Base-by-base conservation (phyloP, 2,888 invertebrate genomes). In the Erebia palarica region DNA sequence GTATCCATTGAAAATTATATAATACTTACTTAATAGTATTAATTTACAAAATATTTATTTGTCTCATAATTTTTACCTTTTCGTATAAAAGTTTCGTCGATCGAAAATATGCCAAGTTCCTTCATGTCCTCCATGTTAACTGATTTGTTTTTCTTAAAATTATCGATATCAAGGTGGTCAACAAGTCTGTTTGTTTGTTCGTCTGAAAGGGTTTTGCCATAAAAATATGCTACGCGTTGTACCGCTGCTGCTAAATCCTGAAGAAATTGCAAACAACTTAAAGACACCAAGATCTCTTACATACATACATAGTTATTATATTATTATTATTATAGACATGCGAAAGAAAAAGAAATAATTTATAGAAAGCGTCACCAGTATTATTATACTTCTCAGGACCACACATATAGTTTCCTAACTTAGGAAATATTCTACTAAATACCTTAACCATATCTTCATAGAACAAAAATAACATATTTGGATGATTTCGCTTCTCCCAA, bases 391-490 rank as follows among this genome's bases (percentile, higher is more conserved):
- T 27, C 27, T 27, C 3, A 27, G 27, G 27, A 4, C 27, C 27
- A 27, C 27, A 27, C 0, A 4, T 3, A 27, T 4, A 27, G 27
- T 27, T 27, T 27, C 3, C 27, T 27, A 27, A 27, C 27, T 27
- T 3, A 27, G 27, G 27, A 3, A 27, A 27, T 3, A 27, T 27
- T 27, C 27, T 27, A 27, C 11, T 27, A 27, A 8, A 5, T 66
- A 96, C 96, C 86, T 94, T 94, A 67, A 95, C 94, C 87, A 97
- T 94, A 78, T 97, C 96, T 86, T 97, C 97, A 80, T 97, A 97
- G 82, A 96, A 96, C 69, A 97, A 86, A 79, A 97, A 97, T 1
- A 97, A 87, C 71, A 97, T 88, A 84, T 97, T 96, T 3, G 95
- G 89, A 76, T 96, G 90, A 73, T 96, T 79, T 74, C 95, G 55